Percentiles rank a stretch among this genome's conserved stretches.
Conservation (phyloP, 2,888 invertebrate genomes). For the Odontocerum albicorne region DNA sequence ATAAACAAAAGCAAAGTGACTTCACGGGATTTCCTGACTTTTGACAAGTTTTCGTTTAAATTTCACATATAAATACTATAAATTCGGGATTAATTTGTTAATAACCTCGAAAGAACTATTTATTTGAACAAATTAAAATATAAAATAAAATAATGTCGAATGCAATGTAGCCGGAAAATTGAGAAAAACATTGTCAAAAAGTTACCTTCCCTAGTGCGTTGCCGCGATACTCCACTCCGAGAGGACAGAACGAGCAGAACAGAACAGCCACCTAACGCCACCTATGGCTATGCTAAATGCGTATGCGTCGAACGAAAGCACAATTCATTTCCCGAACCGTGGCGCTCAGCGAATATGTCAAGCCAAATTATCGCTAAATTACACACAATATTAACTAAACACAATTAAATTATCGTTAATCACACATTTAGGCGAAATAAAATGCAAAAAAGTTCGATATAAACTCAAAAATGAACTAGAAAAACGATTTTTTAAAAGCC, state of each 20-base stretch:
- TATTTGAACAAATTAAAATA: conserved; percentile 8
- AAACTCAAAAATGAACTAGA: conserved; percentile 59
- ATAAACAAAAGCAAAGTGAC: conserved; percentile 29
- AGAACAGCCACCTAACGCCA: conserved; percentile 48
- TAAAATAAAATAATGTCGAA: conserved; percentile 8
- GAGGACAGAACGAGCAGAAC: too few relatives aligned
- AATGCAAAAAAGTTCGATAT: conserved; percentile 61
- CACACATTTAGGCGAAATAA: conserved; percentile 57
- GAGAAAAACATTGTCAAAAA: conserved; percentile 47
- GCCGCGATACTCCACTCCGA: too few relatives aligned
- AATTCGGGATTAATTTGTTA: conserved; percentile 4
- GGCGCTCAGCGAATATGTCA: conserved; percentile 60
- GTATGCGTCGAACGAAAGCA: conserved; percentile 61
- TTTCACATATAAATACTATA: conserved; percentile 17
- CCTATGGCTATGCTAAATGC: conserved; percentile 59
- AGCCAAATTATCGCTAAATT: conserved; percentile 58
- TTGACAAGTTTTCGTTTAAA: conserved; percentile 25
- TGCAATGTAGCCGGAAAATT: conserved; percentile 48
- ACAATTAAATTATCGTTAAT: conserved; percentile 56
- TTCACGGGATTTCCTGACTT: conserved; percentile 25
- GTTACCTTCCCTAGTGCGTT: conserved; percentile 30
- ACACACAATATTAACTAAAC: conserved; percentile 54
- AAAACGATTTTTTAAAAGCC: conserved; percentile 62
- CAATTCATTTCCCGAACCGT: conserved; percentile 63
- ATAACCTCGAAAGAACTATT: not conserved